Conservation (phyloP, 30 jellyfish, hydroid and myxozoan species). For the Morbakka virulenta region DNA sequence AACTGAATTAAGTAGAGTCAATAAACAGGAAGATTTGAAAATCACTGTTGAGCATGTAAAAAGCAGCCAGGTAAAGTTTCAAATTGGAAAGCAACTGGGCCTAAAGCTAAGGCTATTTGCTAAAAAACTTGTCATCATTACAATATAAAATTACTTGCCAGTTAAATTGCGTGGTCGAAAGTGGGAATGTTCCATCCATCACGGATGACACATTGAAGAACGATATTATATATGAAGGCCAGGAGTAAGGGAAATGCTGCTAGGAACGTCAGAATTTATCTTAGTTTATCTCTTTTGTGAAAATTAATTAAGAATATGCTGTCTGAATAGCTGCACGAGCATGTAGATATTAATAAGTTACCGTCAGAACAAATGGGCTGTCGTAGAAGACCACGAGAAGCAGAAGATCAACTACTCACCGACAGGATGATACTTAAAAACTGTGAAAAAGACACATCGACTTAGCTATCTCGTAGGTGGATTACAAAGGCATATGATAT, state of each 20-base stretch:
- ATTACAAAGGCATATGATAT: background rate
- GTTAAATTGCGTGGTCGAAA: too few species aligned
- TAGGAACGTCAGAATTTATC: too few species aligned
- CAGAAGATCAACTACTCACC: slow-evolving; percentile 3
- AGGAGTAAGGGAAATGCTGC: too few species aligned
- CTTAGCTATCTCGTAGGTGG: background rate
- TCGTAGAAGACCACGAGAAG: slow-evolving; percentile 24
- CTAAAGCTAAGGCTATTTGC: too few species aligned
- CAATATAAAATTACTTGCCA: too few species aligned
- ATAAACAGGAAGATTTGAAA: background rate
- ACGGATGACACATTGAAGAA: too few species aligned
- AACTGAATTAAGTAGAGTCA: slow-evolving; percentile 14
- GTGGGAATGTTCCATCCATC: too few species aligned
- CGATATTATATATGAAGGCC: too few species aligned
- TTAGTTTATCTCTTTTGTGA: too few species aligned
- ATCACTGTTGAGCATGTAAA: slow-evolving; percentile 9
- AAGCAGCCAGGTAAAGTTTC: too few species aligned
- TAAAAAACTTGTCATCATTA: too few species aligned
- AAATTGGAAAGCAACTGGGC: slow-evolving; percentile 1
- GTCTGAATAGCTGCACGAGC: slow-evolving; percentile 9
- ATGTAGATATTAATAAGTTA: slow-evolving; percentile 11
- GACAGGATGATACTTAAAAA: slow-evolving; percentile 6
- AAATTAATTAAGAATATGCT: too few species aligned
- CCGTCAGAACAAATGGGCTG: slow-evolving; percentile 37
- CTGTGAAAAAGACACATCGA: slow-evolving; percentile 10